phyloP scores from a whole-genome alignment of 2,888 invertebrate species.

The Conops quadrifasciatus region DNA sequence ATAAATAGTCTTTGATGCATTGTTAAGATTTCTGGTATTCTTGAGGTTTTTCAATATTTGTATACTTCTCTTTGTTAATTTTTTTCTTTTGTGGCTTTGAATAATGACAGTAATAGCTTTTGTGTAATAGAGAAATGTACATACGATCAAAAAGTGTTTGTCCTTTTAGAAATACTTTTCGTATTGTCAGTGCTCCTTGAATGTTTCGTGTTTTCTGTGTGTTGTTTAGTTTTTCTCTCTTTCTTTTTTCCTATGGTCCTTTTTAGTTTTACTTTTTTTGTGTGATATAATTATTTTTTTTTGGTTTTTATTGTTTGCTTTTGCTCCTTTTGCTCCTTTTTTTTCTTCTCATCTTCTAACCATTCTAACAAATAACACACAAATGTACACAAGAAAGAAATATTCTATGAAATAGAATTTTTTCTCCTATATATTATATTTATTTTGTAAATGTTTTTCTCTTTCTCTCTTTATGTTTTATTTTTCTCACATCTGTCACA shows the following conservation, averaged over 20 bases:
- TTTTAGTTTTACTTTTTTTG: background rate
- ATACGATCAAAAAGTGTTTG: too few species aligned
- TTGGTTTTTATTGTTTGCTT: constrained; percentile 8
- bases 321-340: background rate
- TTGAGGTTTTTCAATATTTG: too few species aligned
- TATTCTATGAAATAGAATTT: constrained; percentile 36
- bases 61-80: too few species aligned
- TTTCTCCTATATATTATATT: constrained; percentile 47
- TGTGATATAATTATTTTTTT: constrained; percentile 8
- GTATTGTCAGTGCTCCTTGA: background rate
- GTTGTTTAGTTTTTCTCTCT: background rate
- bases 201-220: constrained; percentile 1
- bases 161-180: too few species aligned
- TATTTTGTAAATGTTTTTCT: constrained; percentile 61
- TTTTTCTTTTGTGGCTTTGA: too few species aligned
- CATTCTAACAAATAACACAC: background rate
- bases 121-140: too few species aligned
- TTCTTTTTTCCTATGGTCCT: background rate
- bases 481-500: constrained; percentile 47
- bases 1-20: too few species aligned
- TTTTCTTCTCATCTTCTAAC: background rate
- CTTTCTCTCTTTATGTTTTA: constrained; percentile 58
- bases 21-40: too few species aligned
- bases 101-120: too few species aligned
- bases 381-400: constrained; percentile 23